Evolutionary conservation across 2,113 vertebrate species (phyloP), one percentile per base, ranked within the genome.

Genomic region (Cromileptes altivelis): DNA sequence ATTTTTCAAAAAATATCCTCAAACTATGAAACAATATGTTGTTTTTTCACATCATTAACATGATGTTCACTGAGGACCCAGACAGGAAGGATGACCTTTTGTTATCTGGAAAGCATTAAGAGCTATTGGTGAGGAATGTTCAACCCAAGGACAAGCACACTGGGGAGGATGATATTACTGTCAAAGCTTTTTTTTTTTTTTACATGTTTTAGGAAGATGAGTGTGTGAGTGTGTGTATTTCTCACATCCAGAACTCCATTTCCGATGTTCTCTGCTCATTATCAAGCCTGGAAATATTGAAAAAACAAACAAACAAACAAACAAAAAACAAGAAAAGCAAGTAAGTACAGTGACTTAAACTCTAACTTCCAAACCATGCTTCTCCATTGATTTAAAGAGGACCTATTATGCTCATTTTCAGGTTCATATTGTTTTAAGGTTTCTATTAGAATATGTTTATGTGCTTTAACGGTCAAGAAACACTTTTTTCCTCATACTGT

Each of bases 191-290:
- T 56, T 47, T 50, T n/a, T 17, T 68, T 23, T 23, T 18, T 68
- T 23, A 61, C 21, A 27, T 25, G 52, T n/a, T 56, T 56, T 30
- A 65, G 73, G 15, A 50, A n/a, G 17, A 61, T 37, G 25, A 57
- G 33, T 72, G 65, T 67, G 71, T 55, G 52, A 11, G 64, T 50
- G 56, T 70, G 72, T 53, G 42, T 49, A 45, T 52, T 50, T 61
- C 94, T 95, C 80, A 96, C 95, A 13, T 62, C 92, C 92, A 96
- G 76, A 94, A 96, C 78, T 96, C 94, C 60, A 82, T 74, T 75
- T 95, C 94, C 0, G 95, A 58, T 37, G 88, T 0, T 1, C 74
- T 6, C 15, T 1, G 0, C 1, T 4, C 4, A 49, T 15, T 49
- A 7, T 55, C 27, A 0, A 15, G 4, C 52, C 84, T 89, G 56